Percentiles rank a stretch among this genome's conserved stretches.
These are phyloP conservation scores for Parazoanthus darwini DNA, from an alignment of 92 coral and sea anemone genomes.

Conservation along the genomic window DNA sequence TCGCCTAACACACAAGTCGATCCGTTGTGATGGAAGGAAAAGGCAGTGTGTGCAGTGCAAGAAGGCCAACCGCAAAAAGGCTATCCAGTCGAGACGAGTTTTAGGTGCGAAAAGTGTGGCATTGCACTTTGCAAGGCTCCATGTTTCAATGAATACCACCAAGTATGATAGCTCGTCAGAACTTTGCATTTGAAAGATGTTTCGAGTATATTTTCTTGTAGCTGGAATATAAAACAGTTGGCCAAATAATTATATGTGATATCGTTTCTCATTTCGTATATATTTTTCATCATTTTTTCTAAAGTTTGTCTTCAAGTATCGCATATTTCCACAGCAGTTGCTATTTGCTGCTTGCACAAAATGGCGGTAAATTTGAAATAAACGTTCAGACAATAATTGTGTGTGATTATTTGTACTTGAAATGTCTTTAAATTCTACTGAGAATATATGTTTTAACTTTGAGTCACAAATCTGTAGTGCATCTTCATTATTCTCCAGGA, in stretches of 20 bases:
- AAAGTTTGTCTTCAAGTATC: slow-evolving; percentile 12
- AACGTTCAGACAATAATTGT: too few species aligned
- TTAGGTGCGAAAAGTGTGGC: slow-evolving; percentile 50
- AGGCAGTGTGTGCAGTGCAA: slow-evolving; percentile 51
- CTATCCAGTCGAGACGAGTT: slow-evolving; percentile 53
- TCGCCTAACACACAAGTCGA: neutral
- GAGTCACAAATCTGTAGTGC: too few species aligned
- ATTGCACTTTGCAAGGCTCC: slow-evolving; percentile 57
- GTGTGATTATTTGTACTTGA: too few species aligned
- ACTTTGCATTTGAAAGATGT: neutral
- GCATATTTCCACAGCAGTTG: neutral
- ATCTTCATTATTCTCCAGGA: too few species aligned
- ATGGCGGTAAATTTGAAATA: slow-evolving; percentile 1
- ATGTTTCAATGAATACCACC: slow-evolving; percentile 55
- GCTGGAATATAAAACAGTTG: neutral
- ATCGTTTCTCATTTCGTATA: neutral
- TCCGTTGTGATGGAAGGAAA: slow-evolving; percentile 37
- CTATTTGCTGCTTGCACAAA: neutral
- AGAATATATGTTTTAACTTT: too few species aligned
- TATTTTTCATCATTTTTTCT: neutral
- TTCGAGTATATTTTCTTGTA: neutral
- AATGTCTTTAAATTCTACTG: too few species aligned
- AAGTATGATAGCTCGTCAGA: neutral
- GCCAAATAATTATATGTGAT: neutral
- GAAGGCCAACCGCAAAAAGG: slow-evolving; percentile 42